Evolutionary conservation across 2,888 invertebrate species (phyloP), one percentile per base, ranked within the genome.

Genomic region (Agriopis leucophaearia): DNA sequence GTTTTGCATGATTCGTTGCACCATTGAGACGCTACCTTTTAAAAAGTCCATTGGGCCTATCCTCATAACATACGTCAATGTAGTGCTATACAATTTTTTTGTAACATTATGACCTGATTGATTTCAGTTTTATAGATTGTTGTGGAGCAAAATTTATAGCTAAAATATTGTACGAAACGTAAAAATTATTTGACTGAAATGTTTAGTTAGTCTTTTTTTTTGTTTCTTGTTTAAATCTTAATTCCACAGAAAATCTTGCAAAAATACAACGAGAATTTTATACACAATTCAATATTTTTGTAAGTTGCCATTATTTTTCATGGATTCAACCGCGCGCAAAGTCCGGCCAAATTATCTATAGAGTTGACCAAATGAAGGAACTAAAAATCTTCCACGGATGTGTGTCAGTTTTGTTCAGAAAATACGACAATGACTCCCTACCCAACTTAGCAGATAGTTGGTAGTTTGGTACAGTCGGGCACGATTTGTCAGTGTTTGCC

Each of bases 401-500:
- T 1, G 13, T 15, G 15, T 16, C 1, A 54, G 38, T 16, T 38
- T 54, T 12, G 40, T 9, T 16, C 1, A 8, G 51, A 15, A 54
- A 54, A 16, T 18, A 8, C 8, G 38, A 12, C 18, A 12, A 16
- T 16, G 10, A 16, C 16, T 8, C 40, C 40, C 9, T 35, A 9
- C 0, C 3, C 4, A 16, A 16, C 13, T 36, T 9, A n/a, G 2
- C 18, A 16, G 12, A 12, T 35, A 35, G n/a, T 51, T 35, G 51
- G 35, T 35, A 6, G 67, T 72, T 15, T 35, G 54, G 55, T 42
- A 50, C 61, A 52, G 48, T 1, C 60, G 40, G 70, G 66, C 71
- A 72, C 73, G 74, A 78, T 73, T 74, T 77, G 78, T 71, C 54
- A 73, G 63, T 92, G 86, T 93, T 93, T 88, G 82, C 76, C 82